A percentile compares a stretch with the other conserved stretches of the same genome.
Evolutionary conservation across 2,113 vertebrate genomes (phyloP).

Genomic region (Saiga tatarica): DNA sequence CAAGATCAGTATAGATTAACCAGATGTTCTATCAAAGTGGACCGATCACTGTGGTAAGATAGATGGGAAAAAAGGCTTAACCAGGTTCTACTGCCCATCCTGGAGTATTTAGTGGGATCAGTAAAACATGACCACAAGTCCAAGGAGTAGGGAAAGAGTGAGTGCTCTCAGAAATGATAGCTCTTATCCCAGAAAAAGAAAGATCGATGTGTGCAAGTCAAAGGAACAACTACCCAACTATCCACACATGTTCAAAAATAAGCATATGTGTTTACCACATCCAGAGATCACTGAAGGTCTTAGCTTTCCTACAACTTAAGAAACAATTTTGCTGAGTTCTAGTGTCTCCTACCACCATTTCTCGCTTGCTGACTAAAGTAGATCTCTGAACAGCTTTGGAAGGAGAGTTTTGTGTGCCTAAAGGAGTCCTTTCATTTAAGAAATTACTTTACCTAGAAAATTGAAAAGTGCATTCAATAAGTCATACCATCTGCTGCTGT

Average conservation of each 20-base stretch:
- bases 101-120: neutral
- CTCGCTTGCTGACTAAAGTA: constrained; percentile 1
- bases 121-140: neutral
- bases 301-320: neutral
- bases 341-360: neutral
- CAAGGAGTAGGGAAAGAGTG: neutral
- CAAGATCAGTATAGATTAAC: neutral
- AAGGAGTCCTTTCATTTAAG: constrained; percentile 72
- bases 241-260: neutral
- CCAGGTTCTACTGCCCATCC: neutral
- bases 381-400: constrained; percentile 56
- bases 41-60: neutral
- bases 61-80: neutral
- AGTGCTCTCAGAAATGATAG: neutral
- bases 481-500: constrained; percentile 71
- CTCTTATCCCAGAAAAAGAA: neutral
- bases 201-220: neutral
- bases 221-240: neutral
- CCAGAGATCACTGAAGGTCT: neutral
- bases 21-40: neutral
- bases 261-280: neutral
- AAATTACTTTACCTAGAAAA: constrained; percentile 72
- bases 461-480: constrained; percentile 70
- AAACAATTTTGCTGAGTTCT: neutral
- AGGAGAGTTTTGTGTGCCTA: constrained; percentile 42